A percentile compares a stretch with the other conserved stretches of the same genome.
These are phyloP conservation scores for Bactericera cockerelli DNA, from an alignment of 1,140 invertebrate genomes.

Conservation along the genomic window DNA sequence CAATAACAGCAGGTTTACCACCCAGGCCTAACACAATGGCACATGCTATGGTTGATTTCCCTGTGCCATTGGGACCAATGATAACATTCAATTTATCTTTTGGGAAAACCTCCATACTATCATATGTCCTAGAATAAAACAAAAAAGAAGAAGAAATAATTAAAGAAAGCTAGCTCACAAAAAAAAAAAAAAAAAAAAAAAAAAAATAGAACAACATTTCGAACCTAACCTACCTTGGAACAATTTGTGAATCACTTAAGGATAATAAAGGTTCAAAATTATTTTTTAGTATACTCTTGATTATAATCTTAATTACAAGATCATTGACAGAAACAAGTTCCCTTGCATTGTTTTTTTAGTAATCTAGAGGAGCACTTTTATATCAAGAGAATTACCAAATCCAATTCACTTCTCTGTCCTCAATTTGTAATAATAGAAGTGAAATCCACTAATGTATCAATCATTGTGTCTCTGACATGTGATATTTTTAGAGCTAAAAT, in stretches of 20 bases:
- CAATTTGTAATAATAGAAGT: too few species aligned
- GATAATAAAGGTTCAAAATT: too few species aligned
- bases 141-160: neutral
- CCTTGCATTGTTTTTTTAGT: too few species aligned
- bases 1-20: constrained; percentile 53
- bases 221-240: neutral
- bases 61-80: constrained; percentile 89
- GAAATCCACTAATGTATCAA: too few species aligned
- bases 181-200: too few species aligned
- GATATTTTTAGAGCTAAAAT: too few species aligned
- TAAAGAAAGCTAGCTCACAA: neutral
- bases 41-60: constrained; percentile 90
- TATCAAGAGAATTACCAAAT: too few species aligned
- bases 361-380: too few species aligned
- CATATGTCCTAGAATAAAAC: constrained; percentile 44
- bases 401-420: too few species aligned
- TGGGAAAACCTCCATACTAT: constrained; percentile 44
- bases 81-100: constrained; percentile 77
- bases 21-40: constrained; percentile 84
- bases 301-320: neutral
- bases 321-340: too few species aligned
- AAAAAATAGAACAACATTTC: neutral
- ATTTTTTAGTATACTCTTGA: too few species aligned
- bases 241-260: neutral
- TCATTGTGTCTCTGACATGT: too few species aligned